A percentile compares a stretch with the other conserved stretches of the same genome.
Evolutionary conservation across 2,113 vertebrate genomes (phyloP).

Genomic region (Pteronura brasiliensis): DNA sequence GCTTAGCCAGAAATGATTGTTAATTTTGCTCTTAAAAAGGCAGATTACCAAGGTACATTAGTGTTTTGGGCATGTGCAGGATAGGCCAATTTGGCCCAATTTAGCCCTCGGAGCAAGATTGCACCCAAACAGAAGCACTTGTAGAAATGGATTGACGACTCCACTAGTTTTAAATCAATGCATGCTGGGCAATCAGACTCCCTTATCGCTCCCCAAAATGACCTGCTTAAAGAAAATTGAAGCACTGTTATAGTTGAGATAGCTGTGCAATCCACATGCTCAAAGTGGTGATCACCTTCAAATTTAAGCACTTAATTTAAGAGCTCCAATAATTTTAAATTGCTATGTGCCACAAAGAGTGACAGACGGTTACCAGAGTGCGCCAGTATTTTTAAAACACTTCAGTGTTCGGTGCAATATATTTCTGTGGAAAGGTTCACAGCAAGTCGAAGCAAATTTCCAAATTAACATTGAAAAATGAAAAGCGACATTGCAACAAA

Average conservation of each 20-base stretch:
- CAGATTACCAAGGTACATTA: slow-evolving; percentile 62
- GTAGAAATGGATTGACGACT: slow-evolving; percentile 70
- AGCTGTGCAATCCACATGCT: slow-evolving; percentile 77
- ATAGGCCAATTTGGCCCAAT: slow-evolving; percentile 63
- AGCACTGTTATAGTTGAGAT: slow-evolving; percentile 77
- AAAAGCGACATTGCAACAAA: slow-evolving; percentile 57
- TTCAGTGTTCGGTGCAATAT: slow-evolving; percentile 71
- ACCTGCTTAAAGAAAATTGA: slow-evolving; percentile 84
- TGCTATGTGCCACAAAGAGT: slow-evolving; percentile 77
- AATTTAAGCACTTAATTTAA: slow-evolving; percentile 85
- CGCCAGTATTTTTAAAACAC: slow-evolving; percentile 79
- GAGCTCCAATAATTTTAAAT: slow-evolving; percentile 86
- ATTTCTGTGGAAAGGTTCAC: slow-evolving; percentile 70
- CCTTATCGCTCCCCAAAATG: slow-evolving; percentile 81
- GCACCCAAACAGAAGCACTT: slow-evolving; percentile 69
- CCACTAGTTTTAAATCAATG: slow-evolving; percentile 79
- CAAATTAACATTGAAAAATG: slow-evolving; percentile 74
- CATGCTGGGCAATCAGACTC: slow-evolving; percentile 78
- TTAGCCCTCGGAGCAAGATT: slow-evolving; percentile 44
- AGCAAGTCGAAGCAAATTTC: slow-evolving; percentile 76
- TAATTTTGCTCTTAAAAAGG: slow-evolving; percentile 37
- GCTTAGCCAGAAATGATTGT: slow-evolving; percentile 38
- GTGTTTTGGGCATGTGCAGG: slow-evolving; percentile 45
- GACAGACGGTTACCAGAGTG: slow-evolving; percentile 76
- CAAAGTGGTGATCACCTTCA: slow-evolving; percentile 83